These are phyloP conservation scores for Platysteira castanea DNA, from an alignment of 2,113 vertebrate species.

Conservation along the genomic window DNA sequence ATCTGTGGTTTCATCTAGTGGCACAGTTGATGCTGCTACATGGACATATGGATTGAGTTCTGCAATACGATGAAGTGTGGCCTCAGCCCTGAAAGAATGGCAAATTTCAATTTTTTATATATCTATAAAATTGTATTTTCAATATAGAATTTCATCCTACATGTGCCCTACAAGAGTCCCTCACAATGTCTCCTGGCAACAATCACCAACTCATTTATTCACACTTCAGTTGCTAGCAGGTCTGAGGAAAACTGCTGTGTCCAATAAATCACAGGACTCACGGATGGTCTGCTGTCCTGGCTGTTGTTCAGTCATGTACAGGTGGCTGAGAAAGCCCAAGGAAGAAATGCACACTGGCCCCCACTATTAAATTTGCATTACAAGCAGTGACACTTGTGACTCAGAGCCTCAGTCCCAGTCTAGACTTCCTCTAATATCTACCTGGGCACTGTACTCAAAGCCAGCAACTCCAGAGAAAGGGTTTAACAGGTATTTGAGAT, in stretches of 20 bases:
- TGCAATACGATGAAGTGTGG: constrained; percentile 82
- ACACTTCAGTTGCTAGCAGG: neutral
- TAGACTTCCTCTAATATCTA: neutral
- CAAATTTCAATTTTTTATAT: neutral
- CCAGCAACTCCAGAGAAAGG: neutral
- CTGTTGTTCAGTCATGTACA: neutral
- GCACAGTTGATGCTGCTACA: constrained; percentile 79
- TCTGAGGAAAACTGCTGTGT: neutral
- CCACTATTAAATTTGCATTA: neutral
- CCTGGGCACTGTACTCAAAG: neutral
- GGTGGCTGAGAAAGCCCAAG: neutral
- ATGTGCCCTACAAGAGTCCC: neutral
- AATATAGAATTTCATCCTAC: neutral
- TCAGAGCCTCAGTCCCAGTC: neutral
- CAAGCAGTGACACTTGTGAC: neutral
- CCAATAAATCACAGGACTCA: neutral
- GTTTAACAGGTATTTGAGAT: neutral
- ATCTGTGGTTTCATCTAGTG: constrained; percentile 83
- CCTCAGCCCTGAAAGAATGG: constrained; percentile 81
- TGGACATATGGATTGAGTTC: constrained; percentile 95
- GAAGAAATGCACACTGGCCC: neutral
- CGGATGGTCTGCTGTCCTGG: neutral
- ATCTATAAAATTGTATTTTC: neutral
- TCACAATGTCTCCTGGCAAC: neutral
- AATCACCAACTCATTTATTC: neutral